Percentiles rank a stretch among this genome's conserved stretches.
phyloP scores from a whole-genome alignment of 2,797 vertebrate species.

The Spinus olivaceus region DNA sequence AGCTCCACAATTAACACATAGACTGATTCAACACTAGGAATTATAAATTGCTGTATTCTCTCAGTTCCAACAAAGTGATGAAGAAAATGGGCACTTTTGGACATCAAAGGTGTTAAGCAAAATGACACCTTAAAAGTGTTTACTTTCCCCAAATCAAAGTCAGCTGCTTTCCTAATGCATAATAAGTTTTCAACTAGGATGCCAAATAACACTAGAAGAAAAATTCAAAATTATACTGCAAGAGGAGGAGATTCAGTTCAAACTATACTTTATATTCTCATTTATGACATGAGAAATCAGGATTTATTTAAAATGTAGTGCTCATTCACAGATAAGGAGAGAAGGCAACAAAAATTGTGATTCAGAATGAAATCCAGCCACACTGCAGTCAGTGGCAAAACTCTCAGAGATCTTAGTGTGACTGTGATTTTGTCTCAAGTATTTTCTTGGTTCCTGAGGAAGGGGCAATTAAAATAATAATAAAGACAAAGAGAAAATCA shows the following conservation, averaged over 20 bases:
- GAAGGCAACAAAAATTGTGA: slow-evolving; percentile 7
- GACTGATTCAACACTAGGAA: slow-evolving; percentile 16
- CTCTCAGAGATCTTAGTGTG: neutral
- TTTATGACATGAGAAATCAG: slow-evolving; percentile 5
- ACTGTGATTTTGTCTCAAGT: neutral
- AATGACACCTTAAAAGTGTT: neutral
- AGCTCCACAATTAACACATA: neutral
- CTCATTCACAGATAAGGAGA: slow-evolving; percentile 36
- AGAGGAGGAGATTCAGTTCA: neutral
- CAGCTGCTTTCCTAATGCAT: slow-evolving; percentile 17
- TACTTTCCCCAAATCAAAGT: slow-evolving; percentile 1
- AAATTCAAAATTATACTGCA: neutral
- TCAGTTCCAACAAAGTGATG: neutral
- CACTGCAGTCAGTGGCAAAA: neutral
- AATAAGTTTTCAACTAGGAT: neutral
- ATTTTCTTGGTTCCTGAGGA: neutral
- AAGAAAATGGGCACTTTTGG: neutral
- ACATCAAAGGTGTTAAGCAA: neutral
- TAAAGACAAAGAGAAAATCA: neutral
- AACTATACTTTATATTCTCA: neutral
- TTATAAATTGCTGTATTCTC: neutral
- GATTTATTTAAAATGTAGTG: slow-evolving; percentile 40
- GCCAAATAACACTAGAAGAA: slow-evolving; percentile 7
- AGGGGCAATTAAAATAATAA: neutral
- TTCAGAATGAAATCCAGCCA: slow-evolving; percentile 46